Evolutionary conservation across 2,888 invertebrate species (phyloP), one percentile per base, ranked within the genome.

Genomic region (Smittia aterrima): DNA sequence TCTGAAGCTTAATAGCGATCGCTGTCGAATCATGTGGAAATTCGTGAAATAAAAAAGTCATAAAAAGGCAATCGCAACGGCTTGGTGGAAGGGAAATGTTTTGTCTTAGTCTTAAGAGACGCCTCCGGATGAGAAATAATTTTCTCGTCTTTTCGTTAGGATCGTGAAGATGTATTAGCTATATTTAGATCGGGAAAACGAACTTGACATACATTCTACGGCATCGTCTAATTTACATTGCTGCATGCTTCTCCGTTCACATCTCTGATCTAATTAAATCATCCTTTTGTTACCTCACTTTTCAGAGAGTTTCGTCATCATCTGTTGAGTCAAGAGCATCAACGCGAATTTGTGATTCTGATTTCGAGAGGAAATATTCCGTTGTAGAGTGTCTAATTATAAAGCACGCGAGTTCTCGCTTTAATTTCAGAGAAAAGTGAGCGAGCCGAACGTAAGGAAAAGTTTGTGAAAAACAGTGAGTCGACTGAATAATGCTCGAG

Each of bases 401-500:
- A 20, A 58, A 58, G 11, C 58, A 58, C 47, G 16, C 2, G 32
- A 13, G 47, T 47, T 47, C 47, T 47, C 16, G 11, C 11, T 47
- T 47, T 47, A n/a, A 47, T n/a, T 47, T 47, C 16, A n/a, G 11
- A 47, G 16, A 47, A 11, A n/a, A 47, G 11, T 47, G 47, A 47
- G 47, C 58, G 22, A 47, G 47, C 47, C 7, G 3, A 13, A 47
- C 11, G 7, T 47, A 47, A 47, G n/a, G 58, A 47, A 11, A 47
- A 47, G 47, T 38, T 38, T 38, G 9, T 47, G 47, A 47, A 47
- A 6, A 47, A n/a, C n/a, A 47, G 11, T n/a, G 47, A 16, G 2
- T 47, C 47, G 47, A 22, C 20, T 47, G 47, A 68, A 47, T n/a
- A 47, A 47, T 16, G 32, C 9, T 66, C 32, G 66, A 66, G 41